Percentiles rank a stretch among this genome's conserved stretches.
phyloP scores from a whole-genome alignment of 1,140 invertebrate species.

The Leptonema lineaticorne region DNA sequence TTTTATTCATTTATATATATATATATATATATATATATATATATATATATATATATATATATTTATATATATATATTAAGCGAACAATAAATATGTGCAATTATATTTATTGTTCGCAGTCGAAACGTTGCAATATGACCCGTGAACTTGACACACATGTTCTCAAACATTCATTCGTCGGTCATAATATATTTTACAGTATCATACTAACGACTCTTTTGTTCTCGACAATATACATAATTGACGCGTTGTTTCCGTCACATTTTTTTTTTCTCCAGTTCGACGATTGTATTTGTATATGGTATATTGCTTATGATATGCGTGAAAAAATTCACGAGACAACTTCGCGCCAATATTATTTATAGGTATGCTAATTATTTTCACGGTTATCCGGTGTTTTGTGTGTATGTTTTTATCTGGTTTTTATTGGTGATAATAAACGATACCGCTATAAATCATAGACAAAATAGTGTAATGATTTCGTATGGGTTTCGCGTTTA shows the following conservation, averaged over 20 bases:
- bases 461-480: neutral
- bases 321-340: neutral
- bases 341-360: neutral
- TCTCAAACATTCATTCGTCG: neutral
- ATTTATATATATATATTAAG: neutral
- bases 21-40: neutral
- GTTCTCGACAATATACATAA: neutral
- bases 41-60: neutral
- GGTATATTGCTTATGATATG: too few species aligned
- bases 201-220: neutral
- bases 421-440: neutral
- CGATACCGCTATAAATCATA: neutral
- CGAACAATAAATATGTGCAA: neutral
- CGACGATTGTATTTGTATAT: too few species aligned
- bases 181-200: neutral
- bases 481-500: neutral
- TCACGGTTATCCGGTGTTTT: neutral
- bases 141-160: constrained; percentile 21
- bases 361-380: constrained; percentile 12
- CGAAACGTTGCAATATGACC: neutral
- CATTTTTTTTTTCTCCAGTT: neutral
- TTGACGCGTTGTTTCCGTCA: neutral
- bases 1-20: neutral
- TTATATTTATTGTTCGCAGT: neutral
- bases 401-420: too few species aligned